Evolutionary conservation across 2,113 vertebrate genomes (phyloP).

Genomic region (Ariopsis seemanni): DNA sequence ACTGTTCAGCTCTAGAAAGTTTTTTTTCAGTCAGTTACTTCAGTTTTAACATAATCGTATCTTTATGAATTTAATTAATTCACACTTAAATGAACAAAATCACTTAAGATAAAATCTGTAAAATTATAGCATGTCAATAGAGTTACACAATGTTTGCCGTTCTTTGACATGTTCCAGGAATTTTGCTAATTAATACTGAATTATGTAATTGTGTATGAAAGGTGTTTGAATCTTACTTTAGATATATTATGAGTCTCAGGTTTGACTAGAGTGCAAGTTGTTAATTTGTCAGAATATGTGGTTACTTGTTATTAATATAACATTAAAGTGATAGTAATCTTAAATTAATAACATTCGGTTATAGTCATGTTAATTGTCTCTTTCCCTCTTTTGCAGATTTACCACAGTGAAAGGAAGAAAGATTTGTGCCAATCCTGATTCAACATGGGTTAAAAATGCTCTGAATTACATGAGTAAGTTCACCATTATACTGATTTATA

Average conservation of each 20-base stretch:
- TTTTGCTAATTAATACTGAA: neutral
- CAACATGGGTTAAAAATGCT: conserved; percentile 52
- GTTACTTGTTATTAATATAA: neutral
- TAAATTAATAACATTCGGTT: neutral
- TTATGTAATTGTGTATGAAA: too few relatives aligned
- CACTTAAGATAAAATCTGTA: neutral
- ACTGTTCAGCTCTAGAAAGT: neutral
- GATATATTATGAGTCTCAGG: too few relatives aligned
- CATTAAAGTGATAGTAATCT: neutral
- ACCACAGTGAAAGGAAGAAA: conserved; percentile 34
- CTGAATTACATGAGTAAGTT: conserved; percentile 44
- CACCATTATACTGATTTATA: neutral
- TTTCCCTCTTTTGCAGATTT: conserved; percentile 54
- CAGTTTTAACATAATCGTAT: neutral
- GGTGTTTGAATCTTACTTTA: too few relatives aligned
- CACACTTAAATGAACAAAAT: neutral
- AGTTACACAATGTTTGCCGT: neutral
- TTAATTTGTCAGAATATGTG: neutral
- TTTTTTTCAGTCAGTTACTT: neutral
- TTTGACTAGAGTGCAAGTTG: neutral
- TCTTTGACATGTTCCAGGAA: neutral
- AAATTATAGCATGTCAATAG: neutral
- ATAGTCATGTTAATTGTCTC: neutral
- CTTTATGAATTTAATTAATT: neutral
- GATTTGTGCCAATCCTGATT: conserved; percentile 58